Conservation (phyloP, 2,797 vertebrate species). For the Bucorvus abyssinicus region DNA sequence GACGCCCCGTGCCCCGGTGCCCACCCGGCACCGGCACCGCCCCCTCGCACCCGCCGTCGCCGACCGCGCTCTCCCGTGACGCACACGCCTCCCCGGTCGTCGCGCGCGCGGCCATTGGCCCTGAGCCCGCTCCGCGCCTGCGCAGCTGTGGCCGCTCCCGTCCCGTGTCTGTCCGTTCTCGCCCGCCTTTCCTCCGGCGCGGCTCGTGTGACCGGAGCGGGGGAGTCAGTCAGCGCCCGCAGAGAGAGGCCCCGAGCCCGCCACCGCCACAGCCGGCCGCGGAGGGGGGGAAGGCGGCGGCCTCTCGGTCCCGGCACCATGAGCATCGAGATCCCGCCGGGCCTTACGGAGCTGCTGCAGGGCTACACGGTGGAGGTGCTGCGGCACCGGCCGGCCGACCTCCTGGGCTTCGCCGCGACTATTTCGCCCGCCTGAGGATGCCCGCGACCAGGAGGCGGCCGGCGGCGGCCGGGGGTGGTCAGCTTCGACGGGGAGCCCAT, state of each 20-base stretch:
- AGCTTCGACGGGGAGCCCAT: constrained; percentile 90
- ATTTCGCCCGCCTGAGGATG: constrained; percentile 90
- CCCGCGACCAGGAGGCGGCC: constrained; percentile 80
- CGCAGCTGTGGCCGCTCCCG: neutral
- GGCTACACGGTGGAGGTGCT: constrained; percentile 97
- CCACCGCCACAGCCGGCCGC: constrained; percentile 9
- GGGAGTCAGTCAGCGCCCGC: constrained; percentile 6
- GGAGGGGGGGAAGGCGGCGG: neutral
- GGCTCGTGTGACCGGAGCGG: constrained; percentile 34
- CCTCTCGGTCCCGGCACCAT: constrained; percentile 66
- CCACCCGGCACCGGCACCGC: no score
- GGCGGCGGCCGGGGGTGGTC: constrained; percentile 74
- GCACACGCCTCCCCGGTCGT: neutral
- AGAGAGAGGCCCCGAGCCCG: constrained; percentile 47
- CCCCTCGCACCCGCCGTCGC: no score
- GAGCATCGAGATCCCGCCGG: constrained; percentile 96
- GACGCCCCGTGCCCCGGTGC: neutral
- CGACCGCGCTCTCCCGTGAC: neutral
- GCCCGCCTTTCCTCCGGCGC: neutral
- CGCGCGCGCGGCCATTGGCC: neutral
- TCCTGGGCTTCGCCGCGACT: constrained; percentile 93
- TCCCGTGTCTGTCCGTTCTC: neutral
- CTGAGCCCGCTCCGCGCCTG: neutral
- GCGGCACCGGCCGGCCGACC: constrained; percentile 90
- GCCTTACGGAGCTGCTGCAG: constrained; percentile 95